Base-by-base conservation (phyloP, 2,888 invertebrate genomes). In the Rhyacophila evoluta region DNA sequence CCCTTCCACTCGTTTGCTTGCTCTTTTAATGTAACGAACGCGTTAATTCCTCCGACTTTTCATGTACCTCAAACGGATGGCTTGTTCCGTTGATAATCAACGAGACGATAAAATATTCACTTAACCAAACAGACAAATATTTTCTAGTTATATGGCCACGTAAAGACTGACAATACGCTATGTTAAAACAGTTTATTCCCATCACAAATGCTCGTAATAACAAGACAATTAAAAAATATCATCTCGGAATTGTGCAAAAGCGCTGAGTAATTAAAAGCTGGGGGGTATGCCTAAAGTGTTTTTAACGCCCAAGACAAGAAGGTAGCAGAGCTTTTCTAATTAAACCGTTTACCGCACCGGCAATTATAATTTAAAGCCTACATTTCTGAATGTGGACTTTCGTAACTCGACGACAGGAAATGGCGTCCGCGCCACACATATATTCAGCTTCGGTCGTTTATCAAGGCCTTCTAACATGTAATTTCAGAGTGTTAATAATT, bases 401-500 rank as follows among this genome's bases (percentile, higher is more conserved):
- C 55, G 10, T 55, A 55, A 25, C 10, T 8, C 55, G 55, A 55
- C 55, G 55, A 55, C 55, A 25, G 55, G 55, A 55, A 55, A 10
- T 25, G 55, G 55, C 55, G 55, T 25, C 55, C 55, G 55, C 55
- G 19, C 19, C 15, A 19, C 55, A n/a, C 8, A 10, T 4, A 55
- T 55, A 55, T 55, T 25, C 19, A 10, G 19, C 19, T 19, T 55
- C 25, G 6, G 6, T 19, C 55, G 55, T 55, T 55, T 55, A 55
- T 55, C 55, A 55, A 55, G 25, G 19, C 15, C 55, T 25, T 19
- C 10, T 55, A 55, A 55, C 55, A 19, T 55, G 55, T 55, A 55
- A 55, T 55, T 55, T 55, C 19, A 19, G 10, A 4, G 79, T 79
- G 79, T 74, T 70, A 74, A 79, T 79, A 79, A 79, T 79, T 79